Evolutionary conservation across 2,113 vertebrate genomes (phyloP), one percentile per base, ranked within the genome.

Genomic region (Periophthalmodon schlosseri): DNA sequence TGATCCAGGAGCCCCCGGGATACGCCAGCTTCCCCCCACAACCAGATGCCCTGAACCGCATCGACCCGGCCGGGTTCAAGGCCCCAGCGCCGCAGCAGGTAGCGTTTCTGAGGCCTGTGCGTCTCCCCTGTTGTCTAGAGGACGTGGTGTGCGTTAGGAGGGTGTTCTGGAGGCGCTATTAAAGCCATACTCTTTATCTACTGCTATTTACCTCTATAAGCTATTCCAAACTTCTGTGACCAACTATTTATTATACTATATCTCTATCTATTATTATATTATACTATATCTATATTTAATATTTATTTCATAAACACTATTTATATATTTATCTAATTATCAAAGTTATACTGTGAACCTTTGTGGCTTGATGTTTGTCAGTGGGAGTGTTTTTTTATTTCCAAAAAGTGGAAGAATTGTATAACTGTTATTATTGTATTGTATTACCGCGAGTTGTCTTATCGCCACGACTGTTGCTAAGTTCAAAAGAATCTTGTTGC

Each of bases 41-140:
- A 88, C 93, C 94, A 44, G 95, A 95, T 80, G 93, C 96, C 77
- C 93, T 95, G 88, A 93, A 95, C 92, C 95, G 96, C 93, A 95
- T 95, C 93, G 95, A 98, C 89, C 96, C 97, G 71, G 96, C 97
- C 75, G 96, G 96, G 90, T 96, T 96, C 95, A 99, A 98, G 93
- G 74, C 94, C 57, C 91, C 94, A 77, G 81, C 89, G 68, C 90
- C 95, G 91, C 97, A 98, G 89, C 96, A 95, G 96, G 98, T 99
- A 97, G 91, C 89, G 91, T 93, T 93, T 91, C 88, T 93, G 86
- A 91, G 91, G 88, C 87, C 90, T 67, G 88, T 87, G 73, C 90
- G 85, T 81, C 91, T 93, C 70, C 92, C 92, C 89, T 93, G 91
- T 91, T 94, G 93, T 91, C 89, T 94, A 92, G 92, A 94, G 91